Evolutionary conservation across 2,113 vertebrate species (phyloP), one percentile per base, ranked within the genome.

Genomic region (Leiothrix lutea): DNA sequence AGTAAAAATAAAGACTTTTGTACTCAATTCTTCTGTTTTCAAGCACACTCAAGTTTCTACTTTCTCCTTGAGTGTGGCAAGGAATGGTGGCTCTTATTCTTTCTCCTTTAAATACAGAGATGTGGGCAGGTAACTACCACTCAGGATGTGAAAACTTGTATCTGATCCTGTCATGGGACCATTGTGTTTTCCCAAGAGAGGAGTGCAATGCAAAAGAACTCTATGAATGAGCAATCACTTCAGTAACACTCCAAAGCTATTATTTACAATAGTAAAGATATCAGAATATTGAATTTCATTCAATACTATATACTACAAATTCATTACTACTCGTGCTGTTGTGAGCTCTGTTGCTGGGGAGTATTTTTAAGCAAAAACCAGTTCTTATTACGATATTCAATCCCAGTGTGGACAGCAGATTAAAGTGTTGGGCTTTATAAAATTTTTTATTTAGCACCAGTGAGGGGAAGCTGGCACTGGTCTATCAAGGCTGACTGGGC

Each of bases 311-410:
- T n/a, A n/a, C n/a, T n/a, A n/a, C n/a, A n/a, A n/a, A n/a, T n/a
- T n/a, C n/a, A n/a, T n/a, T 9, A 5, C 31, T 44, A 13, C n/a
- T 61, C 0, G 0, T 60, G 75, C 36, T 65, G 0, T 8, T 61
- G 11, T 36, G 36, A 81, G 40, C 50, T 57, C 36, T 38, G 51
- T 29, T 0, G 0, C 47, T 61, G 22, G 21, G 20, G 9, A 6
- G 13, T 31, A 40, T 54, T 64, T 69, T 50, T 26, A 31, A 73
- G 8, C 19, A 69, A 67, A 80, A 31, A 0, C 11, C 15, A 38
- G 33, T 47, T 50, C 17, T 61, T n/a, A 17, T 0, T 31, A 45
- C 11, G 9, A 23, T 71, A 48, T 5, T 51, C 24, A 29, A 24
- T 25, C 22, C 25, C 19, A 25, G 2, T 25, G 28, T 18, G 53